A percentile compares a stretch with the other conserved stretches of the same genome.
Conservation (phyloP, 2,797 vertebrate species). For the Microcaecilia unicolor region DNA sequence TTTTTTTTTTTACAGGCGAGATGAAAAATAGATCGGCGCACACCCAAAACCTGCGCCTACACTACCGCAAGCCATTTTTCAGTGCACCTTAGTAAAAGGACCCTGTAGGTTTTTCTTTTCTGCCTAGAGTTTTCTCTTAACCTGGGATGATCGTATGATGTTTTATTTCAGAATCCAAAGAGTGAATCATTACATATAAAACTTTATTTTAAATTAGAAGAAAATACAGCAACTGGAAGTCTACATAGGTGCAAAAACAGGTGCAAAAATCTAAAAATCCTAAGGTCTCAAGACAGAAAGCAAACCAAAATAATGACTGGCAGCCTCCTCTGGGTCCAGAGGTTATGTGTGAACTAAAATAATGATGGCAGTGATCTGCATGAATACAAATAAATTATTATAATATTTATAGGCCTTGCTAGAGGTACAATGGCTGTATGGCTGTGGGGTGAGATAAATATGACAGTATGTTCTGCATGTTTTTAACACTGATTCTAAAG, state of each 20-base stretch:
- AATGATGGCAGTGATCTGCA: slow-evolving; percentile 51
- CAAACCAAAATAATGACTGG: slow-evolving; percentile 20
- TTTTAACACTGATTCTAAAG: slow-evolving; percentile 65
- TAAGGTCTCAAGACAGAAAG: slow-evolving; percentile 8
- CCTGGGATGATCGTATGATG: slow-evolving; percentile 2
- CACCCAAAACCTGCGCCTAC: too few relatives aligned
- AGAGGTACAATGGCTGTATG: slow-evolving; percentile 62
- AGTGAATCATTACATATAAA: not conserved
- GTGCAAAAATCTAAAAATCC: slow-evolving; percentile 16
- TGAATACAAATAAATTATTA: slow-evolving; percentile 61
- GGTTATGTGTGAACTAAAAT: slow-evolving; percentile 33
- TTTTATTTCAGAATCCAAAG: not conserved
- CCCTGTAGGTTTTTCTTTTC: too few relatives aligned
- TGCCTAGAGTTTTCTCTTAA: too few relatives aligned
- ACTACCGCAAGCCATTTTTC: too few relatives aligned
- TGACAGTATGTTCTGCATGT: slow-evolving; percentile 72
- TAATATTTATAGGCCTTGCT: slow-evolving; percentile 57
- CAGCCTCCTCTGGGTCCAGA: slow-evolving; percentile 32
- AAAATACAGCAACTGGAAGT: slow-evolving; percentile 23
- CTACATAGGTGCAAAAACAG: slow-evolving; percentile 16
- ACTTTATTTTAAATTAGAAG: too few relatives aligned
- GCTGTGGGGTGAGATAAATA: slow-evolving; percentile 62
- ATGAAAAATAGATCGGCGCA: too few relatives aligned
- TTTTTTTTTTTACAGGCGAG: too few relatives aligned
- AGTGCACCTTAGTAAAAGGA: too few relatives aligned